A percentile compares a stretch with the other conserved stretches of the same genome.
Evolutionary conservation across 1,140 invertebrate species (phyloP).

Genomic region (Macrosteles quadrilineatus): DNA sequence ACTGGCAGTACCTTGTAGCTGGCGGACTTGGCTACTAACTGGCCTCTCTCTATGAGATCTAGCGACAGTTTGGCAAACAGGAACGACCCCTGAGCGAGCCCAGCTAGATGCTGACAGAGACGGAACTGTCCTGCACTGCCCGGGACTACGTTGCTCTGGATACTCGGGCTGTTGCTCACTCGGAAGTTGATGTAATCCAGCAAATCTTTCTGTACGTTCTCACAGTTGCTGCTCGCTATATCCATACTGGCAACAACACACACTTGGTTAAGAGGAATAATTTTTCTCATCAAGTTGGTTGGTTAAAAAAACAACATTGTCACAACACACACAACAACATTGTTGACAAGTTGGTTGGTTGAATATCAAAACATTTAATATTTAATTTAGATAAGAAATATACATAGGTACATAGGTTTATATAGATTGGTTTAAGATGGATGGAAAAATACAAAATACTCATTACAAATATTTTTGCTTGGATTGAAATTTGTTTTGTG

Average conservation of each 20-base stretch:
- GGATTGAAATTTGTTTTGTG: too few relatives aligned
- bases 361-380: too few relatives aligned
- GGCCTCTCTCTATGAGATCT: slow-evolving; percentile 91
- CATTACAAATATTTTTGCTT: too few relatives aligned
- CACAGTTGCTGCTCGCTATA: slow-evolving; percentile 59
- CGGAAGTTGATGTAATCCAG: slow-evolving; percentile 84
- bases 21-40: slow-evolving; percentile 89
- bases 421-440: too few relatives aligned
- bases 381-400: too few relatives aligned
- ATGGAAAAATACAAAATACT: too few relatives aligned
- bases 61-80: slow-evolving; percentile 89
- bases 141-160: slow-evolving; percentile 80
- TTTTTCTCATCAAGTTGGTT: too few relatives aligned
- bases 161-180: slow-evolving; percentile 72
- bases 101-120: slow-evolving; percentile 83
- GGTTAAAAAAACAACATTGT: too few relatives aligned
- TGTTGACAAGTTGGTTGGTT: too few relatives aligned
- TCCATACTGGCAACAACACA: slow-evolving; percentile 58
- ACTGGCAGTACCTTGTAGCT: slow-evolving; percentile 93
- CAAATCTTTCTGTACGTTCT: slow-evolving; percentile 78
- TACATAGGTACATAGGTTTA: too few relatives aligned
- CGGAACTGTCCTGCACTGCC: slow-evolving; percentile 55
- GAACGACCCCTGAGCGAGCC: slow-evolving; percentile 84
- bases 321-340: too few relatives aligned
- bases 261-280: background rate